phyloP scores from a whole-genome alignment of 1,140 invertebrate genomes.

The Ceratosolen fusciceps region DNA sequence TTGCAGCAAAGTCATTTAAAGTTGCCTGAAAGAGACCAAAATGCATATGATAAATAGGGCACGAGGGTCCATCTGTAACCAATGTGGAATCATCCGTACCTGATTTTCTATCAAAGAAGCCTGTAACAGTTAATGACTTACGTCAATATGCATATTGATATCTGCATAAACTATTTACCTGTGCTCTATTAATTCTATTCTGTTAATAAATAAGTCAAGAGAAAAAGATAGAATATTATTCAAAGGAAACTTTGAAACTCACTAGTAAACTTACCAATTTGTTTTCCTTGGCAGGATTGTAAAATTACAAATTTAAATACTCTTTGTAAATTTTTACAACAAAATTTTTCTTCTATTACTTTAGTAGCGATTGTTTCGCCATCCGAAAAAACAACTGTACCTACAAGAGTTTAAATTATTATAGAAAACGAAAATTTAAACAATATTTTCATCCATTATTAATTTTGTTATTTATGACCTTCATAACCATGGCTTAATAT shows the following conservation, averaged over 20 bases:
- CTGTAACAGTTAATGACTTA: too few relatives aligned
- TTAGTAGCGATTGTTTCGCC: conserved; percentile 22
- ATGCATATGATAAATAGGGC: conserved; percentile 15
- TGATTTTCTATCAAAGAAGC: neutral
- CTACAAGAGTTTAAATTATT: conserved; percentile 18
- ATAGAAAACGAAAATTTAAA: conserved; percentile 15
- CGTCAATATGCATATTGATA: too few relatives aligned
- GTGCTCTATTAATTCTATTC: too few relatives aligned
- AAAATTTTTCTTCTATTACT: conserved; percentile 38
- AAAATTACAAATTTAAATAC: conserved; percentile 43
- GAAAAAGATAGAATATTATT: too few relatives aligned
- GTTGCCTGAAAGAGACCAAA: conserved; percentile 42
- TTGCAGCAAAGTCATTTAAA: conserved; percentile 28
- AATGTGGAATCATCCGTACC: neutral
- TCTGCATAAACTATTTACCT: too few relatives aligned
- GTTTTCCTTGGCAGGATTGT: conserved; percentile 35
- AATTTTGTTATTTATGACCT: conserved; percentile 33
- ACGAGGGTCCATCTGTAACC: conserved; percentile 27
- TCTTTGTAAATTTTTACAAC: conserved; percentile 37
- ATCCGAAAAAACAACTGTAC: conserved; percentile 32
- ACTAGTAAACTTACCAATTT: conserved; percentile 27
- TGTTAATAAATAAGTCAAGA: too few relatives aligned
- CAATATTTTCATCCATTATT: neutral
- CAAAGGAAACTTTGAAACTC: too few relatives aligned
- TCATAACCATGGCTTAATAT: conserved; percentile 43